phyloP scores from a whole-genome alignment of 2,888 invertebrate genomes.

The Conomelus anceps region DNA sequence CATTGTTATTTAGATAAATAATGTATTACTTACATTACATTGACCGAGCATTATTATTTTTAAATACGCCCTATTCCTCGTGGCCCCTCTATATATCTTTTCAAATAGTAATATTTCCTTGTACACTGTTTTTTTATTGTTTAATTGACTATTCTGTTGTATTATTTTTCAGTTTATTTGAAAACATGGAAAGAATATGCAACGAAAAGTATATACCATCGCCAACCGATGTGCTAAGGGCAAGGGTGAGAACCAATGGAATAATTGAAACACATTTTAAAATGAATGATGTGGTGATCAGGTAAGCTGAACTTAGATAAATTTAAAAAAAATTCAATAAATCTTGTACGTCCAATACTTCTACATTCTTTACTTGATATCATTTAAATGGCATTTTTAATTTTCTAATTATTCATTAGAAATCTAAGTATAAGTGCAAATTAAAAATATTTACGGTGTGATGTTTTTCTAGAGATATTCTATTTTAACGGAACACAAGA shows the following conservation, averaged over 20 bases:
- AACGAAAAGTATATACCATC: conserved; percentile 56
- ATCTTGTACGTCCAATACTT: background rate
- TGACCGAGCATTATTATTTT: too few relatives aligned
- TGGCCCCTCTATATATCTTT: too few relatives aligned
- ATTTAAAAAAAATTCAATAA: conserved; percentile 5
- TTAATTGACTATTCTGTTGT: conserved; percentile 9
- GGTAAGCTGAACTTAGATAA: conserved; percentile 31
- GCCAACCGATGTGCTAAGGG: conserved; percentile 56
- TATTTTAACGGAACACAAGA: too few relatives aligned
- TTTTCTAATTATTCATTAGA: too few relatives aligned
- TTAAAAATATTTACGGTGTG: too few relatives aligned
- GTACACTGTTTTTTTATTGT: background rate
- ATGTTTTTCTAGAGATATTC: too few relatives aligned
- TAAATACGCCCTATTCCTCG: too few relatives aligned
- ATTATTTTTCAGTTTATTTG: conserved; percentile 49
- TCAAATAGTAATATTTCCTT: too few relatives aligned
- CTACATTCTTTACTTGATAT: background rate
- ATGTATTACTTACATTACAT: too few relatives aligned
- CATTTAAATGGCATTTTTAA: too few relatives aligned
- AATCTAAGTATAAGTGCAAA: too few relatives aligned
- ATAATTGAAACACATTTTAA: conserved; percentile 60
- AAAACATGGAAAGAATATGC: conserved; percentile 58
- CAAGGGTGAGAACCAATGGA: conserved; percentile 57
- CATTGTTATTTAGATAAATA: too few relatives aligned
- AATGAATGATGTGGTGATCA: conserved; percentile 51